These are phyloP conservation scores for Eupsittula cactorum DNA, from an alignment of 2,113 vertebrate genomes.

Conservation along the genomic window DNA sequence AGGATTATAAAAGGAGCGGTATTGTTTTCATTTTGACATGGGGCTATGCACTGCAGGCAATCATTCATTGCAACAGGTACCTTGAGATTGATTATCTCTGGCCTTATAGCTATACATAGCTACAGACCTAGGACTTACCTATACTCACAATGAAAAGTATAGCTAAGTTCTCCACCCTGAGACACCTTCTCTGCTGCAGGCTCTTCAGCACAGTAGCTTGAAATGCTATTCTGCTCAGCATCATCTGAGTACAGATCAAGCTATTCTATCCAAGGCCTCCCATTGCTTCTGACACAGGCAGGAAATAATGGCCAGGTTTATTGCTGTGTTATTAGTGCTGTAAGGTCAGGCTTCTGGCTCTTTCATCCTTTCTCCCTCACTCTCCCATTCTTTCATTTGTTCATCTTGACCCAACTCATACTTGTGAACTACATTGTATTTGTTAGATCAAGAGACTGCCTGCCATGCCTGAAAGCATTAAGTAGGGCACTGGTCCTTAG, in stretches of 20 bases:
- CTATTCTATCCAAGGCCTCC: not conserved
- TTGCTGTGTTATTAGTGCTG: slow-evolving; percentile 31
- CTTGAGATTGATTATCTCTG: not conserved
- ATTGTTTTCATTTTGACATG: not conserved
- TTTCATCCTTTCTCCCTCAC: not conserved
- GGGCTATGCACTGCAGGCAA: not conserved
- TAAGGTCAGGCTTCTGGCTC: not conserved
- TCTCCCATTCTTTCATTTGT: slow-evolving; percentile 32
- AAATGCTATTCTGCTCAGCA: not conserved
- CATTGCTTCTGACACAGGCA: not conserved
- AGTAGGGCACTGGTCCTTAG: slow-evolving; percentile 26
- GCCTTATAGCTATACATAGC: not conserved
- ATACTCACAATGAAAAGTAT: not conserved
- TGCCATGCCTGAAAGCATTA: slow-evolving; percentile 3
- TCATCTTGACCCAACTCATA: slow-evolving; percentile 29
- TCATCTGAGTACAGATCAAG: not conserved
- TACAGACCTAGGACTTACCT: not conserved
- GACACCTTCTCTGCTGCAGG: not conserved
- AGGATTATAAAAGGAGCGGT: not conserved
- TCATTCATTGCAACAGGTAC: not conserved
- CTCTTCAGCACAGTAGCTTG: not conserved
- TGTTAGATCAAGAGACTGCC: slow-evolving; percentile 28
- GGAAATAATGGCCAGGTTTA: slow-evolving; percentile 48
- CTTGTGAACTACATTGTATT: slow-evolving; percentile 2
- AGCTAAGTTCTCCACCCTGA: not conserved